phyloP scores from a whole-genome alignment of 2,113 vertebrate genomes.

The Pseudonaja textilis region DNA sequence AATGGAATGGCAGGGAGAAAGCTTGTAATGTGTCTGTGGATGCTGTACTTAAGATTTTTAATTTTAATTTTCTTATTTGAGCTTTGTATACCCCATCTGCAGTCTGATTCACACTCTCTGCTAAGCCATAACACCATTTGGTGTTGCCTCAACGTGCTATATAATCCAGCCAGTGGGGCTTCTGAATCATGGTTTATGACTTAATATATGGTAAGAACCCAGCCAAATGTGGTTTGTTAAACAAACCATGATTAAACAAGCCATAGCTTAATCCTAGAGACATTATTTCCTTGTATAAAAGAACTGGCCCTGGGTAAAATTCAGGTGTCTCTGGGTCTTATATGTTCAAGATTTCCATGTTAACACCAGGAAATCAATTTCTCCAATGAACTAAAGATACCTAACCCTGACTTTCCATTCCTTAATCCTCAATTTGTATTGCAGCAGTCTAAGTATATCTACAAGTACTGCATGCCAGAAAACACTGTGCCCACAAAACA shows the following conservation, averaged over 20 bases:
- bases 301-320: background rate
- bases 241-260: background rate
- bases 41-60: background rate
- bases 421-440: background rate
- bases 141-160: background rate
- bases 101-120: background rate
- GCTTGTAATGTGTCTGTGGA: background rate
- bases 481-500: background rate
- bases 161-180: background rate
- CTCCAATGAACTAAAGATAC: background rate
- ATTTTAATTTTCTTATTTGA: background rate
- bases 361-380: background rate
- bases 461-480: background rate
- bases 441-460: background rate
- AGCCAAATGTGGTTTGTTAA: background rate
- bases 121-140: background rate
- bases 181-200: background rate
- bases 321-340: background rate
- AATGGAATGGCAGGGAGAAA: background rate
- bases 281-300: background rate
- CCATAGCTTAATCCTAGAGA: background rate
- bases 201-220: background rate
- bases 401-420: background rate
- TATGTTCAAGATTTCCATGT: background rate
- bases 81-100: background rate